phyloP scores from a whole-genome alignment of 2,797 vertebrate genomes.

The Coilia nasus region DNA sequence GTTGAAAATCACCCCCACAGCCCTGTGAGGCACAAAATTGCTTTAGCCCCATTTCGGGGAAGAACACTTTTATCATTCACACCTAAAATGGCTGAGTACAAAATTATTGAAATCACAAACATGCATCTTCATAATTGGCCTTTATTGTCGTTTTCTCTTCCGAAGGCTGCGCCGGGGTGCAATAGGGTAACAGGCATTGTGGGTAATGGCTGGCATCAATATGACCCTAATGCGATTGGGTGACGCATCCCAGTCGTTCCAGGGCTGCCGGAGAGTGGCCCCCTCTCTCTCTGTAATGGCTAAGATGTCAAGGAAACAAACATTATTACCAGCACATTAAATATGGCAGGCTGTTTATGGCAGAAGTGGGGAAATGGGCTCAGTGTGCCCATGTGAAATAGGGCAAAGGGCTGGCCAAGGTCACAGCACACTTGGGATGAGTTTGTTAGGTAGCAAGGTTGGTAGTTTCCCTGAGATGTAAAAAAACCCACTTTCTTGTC shows the following conservation, averaged over 20 bases:
- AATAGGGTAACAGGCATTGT: slow-evolving; percentile 60
- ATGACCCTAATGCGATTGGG: slow-evolving; percentile 78
- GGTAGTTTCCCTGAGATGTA: background rate
- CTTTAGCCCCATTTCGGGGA: slow-evolving; percentile 67
- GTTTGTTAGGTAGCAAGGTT: background rate
- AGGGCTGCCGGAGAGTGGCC: slow-evolving; percentile 63
- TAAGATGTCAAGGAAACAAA: slow-evolving; percentile 73
- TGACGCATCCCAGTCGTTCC: slow-evolving; percentile 75
- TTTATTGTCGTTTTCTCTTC: slow-evolving; percentile 69
- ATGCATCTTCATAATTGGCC: slow-evolving; percentile 74
- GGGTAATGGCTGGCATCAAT: slow-evolving; percentile 79
- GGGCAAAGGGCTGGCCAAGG: slow-evolving; percentile 38
- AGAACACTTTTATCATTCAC: slow-evolving; percentile 68
- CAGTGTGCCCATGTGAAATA: slow-evolving; percentile 61
- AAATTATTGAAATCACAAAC: slow-evolving; percentile 76
- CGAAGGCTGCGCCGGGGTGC: slow-evolving; percentile 64
- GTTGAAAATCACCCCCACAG: slow-evolving; percentile 40
- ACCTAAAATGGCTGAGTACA: slow-evolving; percentile 71
- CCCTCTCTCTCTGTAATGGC: slow-evolving; percentile 69
- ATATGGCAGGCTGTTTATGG: slow-evolving; percentile 70
- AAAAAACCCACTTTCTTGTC: background rate
- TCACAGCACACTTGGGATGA: background rate
- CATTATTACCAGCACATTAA: slow-evolving; percentile 69
- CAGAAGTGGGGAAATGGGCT: slow-evolving; percentile 58
- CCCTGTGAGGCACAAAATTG: slow-evolving; percentile 65